phyloP scores from a whole-genome alignment of 1,140 invertebrate species.

The Neuroterus valhalla region DNA sequence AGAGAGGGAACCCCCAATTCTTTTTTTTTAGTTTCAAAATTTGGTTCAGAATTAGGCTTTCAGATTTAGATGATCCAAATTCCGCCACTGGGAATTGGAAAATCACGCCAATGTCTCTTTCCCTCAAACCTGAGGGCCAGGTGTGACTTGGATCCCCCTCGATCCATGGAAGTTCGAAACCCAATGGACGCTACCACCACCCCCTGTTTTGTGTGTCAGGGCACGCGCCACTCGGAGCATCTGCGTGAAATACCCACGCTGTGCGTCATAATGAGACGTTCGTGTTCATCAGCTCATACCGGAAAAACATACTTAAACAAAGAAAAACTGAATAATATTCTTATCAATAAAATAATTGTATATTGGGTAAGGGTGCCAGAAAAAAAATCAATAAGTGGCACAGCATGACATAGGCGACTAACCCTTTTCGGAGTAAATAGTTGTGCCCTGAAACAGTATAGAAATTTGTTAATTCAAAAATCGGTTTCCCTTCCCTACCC shows the following conservation, averaged over 20 bases:
- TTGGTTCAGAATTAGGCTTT: neutral
- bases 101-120: slow-evolving; percentile 63
- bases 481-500: too few relatives aligned
- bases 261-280: slow-evolving; percentile 13
- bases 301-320: too few relatives aligned
- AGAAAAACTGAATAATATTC: too few relatives aligned
- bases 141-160: slow-evolving; percentile 49
- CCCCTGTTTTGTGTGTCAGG: slow-evolving; percentile 38
- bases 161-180: slow-evolving; percentile 3
- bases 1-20: too few relatives aligned
- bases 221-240: slow-evolving; percentile 54
- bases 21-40: neutral
- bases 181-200: slow-evolving; percentile 12
- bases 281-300: neutral
- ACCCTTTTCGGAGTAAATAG: too few relatives aligned
- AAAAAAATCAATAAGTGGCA: too few relatives aligned
- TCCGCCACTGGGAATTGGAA: slow-evolving; percentile 24
- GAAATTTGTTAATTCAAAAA: too few relatives aligned
- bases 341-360: too few relatives aligned
- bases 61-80: slow-evolving; percentile 1
- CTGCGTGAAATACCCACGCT: slow-evolving; percentile 39
- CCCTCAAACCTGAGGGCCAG: slow-evolving; percentile 64
- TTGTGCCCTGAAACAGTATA: too few relatives aligned
- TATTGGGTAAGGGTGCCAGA: too few relatives aligned
- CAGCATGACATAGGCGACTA: too few relatives aligned